Percentiles rank a stretch among this genome's conserved stretches.
Conservation (phyloP, 2,888 invertebrate species). For the Coelopa pilipes region DNA sequence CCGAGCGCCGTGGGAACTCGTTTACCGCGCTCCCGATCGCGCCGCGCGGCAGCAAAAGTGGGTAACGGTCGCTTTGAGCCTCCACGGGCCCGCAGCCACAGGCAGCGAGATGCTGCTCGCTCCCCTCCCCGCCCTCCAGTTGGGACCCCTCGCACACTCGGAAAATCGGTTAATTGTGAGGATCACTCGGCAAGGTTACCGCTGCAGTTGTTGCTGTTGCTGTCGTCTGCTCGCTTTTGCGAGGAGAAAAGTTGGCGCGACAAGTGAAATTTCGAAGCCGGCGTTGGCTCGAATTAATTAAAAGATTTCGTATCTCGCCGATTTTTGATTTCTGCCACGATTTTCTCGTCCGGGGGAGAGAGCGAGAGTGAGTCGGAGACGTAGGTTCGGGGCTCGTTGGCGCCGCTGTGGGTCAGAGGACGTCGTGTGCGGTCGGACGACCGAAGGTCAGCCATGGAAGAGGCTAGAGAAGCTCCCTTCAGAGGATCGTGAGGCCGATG, state of each 20-base stretch:
- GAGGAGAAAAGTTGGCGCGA: not conserved
- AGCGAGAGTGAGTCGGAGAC: not conserved
- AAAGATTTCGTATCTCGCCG: not conserved
- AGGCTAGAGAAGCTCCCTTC: not conserved
- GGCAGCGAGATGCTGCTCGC: not conserved
- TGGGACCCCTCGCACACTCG: not conserved
- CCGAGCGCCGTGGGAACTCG: not conserved
- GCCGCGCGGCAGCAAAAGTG: slow-evolving; percentile 12
- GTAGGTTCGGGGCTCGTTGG: not conserved
- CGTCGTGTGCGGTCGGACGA: not conserved
- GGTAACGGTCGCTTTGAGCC: slow-evolving; percentile 11
- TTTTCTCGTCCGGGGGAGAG: not conserved
- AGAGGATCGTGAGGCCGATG: too few species aligned
- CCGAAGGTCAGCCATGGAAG: not conserved
- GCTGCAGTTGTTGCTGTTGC: slow-evolving; percentile 17
- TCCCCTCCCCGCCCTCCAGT: not conserved
- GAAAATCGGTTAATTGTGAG: slow-evolving; percentile 23
- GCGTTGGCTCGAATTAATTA: not conserved
- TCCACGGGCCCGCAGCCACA: not conserved
- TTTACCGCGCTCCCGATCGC: slow-evolving; percentile 12
- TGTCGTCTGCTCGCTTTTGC: not conserved
- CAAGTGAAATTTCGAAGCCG: slow-evolving; percentile 6
- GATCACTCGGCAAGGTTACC: slow-evolving; percentile 29
- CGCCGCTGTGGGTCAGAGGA: not conserved
- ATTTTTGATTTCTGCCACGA: not conserved